phyloP scores from a whole-genome alignment of 64 coral and sea anemone species.

The Astreopora myriophthalma region DNA sequence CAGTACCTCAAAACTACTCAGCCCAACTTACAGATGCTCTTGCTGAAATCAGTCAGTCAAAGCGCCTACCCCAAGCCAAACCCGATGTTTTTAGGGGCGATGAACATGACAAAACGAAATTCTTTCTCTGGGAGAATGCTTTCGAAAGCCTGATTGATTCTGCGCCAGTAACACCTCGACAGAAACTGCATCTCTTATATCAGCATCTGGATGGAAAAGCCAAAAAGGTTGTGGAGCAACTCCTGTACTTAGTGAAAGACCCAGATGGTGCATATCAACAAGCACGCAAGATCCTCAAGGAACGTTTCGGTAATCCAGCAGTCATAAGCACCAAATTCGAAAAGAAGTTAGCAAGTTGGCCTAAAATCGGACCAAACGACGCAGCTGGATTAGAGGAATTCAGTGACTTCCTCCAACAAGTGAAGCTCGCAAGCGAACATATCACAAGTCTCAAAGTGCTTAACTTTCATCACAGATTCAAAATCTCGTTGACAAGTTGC shows the following conservation, averaged over 20 bases:
- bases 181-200: slow-evolving; percentile 77
- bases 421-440: slow-evolving; percentile 50
- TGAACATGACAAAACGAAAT: slow-evolving; percentile 62
- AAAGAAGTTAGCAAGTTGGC: slow-evolving; percentile 14
- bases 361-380: slow-evolving; percentile 46
- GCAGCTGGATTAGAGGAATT: slow-evolving; percentile 54
- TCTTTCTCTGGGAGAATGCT: slow-evolving; percentile 65
- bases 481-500: slow-evolving; percentile 64
- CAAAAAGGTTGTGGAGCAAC: slow-evolving; percentile 50
- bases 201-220: slow-evolving; percentile 74
- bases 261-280: slow-evolving; percentile 53
- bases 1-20: not conserved
- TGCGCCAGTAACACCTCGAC: slow-evolving; percentile 28
- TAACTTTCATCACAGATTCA: slow-evolving; percentile 67
- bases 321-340: slow-evolving; percentile 67
- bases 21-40: slow-evolving; percentile 2
- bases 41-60: slow-evolving; percentile 41
- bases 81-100: slow-evolving; percentile 39
- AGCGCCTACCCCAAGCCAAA: slow-evolving; percentile 71
- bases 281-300: slow-evolving; percentile 60
- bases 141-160: slow-evolving; percentile 66
- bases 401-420: slow-evolving; percentile 65
- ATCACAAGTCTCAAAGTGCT: slow-evolving; percentile 62
- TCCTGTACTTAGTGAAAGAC: slow-evolving; percentile 58
- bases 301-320: slow-evolving; percentile 52